Evolutionary conservation across 2,113 vertebrate genomes (phyloP).

Genomic region (Miniopterus natalensis): DNA sequence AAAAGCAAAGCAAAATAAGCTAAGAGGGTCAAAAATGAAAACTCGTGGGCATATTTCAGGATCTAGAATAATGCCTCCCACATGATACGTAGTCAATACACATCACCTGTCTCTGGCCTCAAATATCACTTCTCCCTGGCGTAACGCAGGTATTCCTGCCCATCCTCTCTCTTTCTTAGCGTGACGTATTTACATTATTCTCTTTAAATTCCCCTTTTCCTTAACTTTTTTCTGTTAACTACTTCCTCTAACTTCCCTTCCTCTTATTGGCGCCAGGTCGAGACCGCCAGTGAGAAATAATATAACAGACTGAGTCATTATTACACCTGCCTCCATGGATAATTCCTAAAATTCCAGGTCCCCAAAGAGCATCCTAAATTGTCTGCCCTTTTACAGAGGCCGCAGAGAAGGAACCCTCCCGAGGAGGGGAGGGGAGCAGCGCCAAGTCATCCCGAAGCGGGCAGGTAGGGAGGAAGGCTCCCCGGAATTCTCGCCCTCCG

Average conservation of each 20-base stretch:
- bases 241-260: not conserved
- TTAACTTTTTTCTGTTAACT: not conserved
- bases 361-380: not conserved
- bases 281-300: not conserved
- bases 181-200: not conserved
- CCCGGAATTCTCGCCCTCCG: not conserved
- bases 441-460: not conserved
- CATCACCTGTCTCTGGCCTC: not conserved
- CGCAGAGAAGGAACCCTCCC: not conserved
- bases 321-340: not conserved
- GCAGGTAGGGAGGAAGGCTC: not conserved
- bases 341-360: not conserved
- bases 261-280: not conserved
- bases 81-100: not conserved
- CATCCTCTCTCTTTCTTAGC: not conserved
- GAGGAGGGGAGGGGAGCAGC: not conserved
- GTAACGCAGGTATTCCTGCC: not conserved
- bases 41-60: not conserved
- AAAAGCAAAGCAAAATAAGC: slow-evolving; percentile 19
- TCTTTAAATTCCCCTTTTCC: not conserved
- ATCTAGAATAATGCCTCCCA: not conserved
- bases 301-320: not conserved
- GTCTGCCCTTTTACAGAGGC: not conserved
- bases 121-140: not conserved
- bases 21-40: not conserved